Base-by-base conservation (phyloP, 2,113 vertebrate species). In the Nesogale talazaci region DNA sequence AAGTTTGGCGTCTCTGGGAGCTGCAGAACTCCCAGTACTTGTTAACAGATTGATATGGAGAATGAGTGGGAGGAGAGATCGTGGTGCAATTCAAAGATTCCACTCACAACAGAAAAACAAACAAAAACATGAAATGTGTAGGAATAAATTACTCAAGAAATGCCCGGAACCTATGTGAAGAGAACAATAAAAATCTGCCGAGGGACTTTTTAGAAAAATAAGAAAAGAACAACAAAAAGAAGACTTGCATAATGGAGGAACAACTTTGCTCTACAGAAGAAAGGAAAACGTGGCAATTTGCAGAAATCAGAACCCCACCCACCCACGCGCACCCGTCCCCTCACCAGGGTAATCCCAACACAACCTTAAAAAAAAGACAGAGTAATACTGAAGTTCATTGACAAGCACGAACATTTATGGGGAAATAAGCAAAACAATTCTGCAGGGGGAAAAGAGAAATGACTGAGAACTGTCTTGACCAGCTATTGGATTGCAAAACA, bases 61-160 rank as follows among this genome's bases (percentile, higher is more conserved):
- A 70, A 72, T 29, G 83, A 85, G 83, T 72, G 69, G 91, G 94
- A 90, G 89, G 87, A 90, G 52, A 85, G 87, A 86, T 38, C 63
- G 25, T 76, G 59, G 70, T 63, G 20, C 82, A 86, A 88, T 65
- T 90, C 83, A 81, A 83, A 90, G 91, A 83, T 81, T 83, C 65
- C 77, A 81, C 74, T 95, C 89, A 90, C 89, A 89, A 89, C 12
- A 77, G 89, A 86, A 89, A 93, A 93, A 86, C 91, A 96, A 95
- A 88, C 59, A 92, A 88, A 94, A 93, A 67, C 76, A 76, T 4
- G n/a, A 81, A 85, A 67, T 34, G 23, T 15, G 72, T 86, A 87
- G 88, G 72, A 76, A 92, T 74, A 92, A 88, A 91, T 90, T 69
- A 78, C 16, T 77, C 25, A 27, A 61, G 87, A 89, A 80, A 81